Percentiles rank a stretch among this genome's conserved stretches.
phyloP scores from a whole-genome alignment of 2,888 invertebrate genomes.

The Erynnis tages region DNA sequence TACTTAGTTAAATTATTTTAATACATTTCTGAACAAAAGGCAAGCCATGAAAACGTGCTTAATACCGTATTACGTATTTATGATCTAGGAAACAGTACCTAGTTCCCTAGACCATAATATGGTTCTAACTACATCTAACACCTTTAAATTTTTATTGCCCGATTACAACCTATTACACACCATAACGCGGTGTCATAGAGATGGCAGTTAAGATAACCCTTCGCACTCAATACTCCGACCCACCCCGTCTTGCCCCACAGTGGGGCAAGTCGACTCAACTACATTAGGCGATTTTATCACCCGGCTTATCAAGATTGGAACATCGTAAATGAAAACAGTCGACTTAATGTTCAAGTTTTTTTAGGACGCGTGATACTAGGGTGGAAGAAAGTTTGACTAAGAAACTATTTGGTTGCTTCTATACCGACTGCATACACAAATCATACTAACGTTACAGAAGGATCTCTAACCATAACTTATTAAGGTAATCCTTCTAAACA shows the following conservation, averaged over 20 bases:
- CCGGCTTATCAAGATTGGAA: neutral
- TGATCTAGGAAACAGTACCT: neutral
- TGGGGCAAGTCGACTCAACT: slow-evolving; percentile 4
- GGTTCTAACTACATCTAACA: too few relatives aligned
- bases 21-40: too few relatives aligned
- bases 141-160: slow-evolving; percentile 2
- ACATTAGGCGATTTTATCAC: slow-evolving; percentile 14
- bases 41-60: too few relatives aligned
- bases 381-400: neutral
- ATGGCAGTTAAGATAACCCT: slow-evolving; percentile 34
- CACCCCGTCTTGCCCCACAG: slow-evolving; percentile 8
- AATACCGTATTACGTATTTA: too few relatives aligned
- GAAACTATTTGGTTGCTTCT: too few relatives aligned
- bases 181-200: slow-evolving; percentile 34
- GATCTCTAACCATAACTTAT: too few relatives aligned
- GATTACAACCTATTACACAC: slow-evolving; percentile 30
- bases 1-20: too few relatives aligned
- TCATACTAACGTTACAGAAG: too few relatives aligned
- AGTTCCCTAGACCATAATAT: too few relatives aligned
- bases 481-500: too few relatives aligned
- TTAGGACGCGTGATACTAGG: neutral
- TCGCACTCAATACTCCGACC: slow-evolving; percentile 27
- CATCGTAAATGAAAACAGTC: slow-evolving; percentile 17
- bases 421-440: too few relatives aligned
- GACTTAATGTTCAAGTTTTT: slow-evolving; percentile 1